phyloP scores from a whole-genome alignment of 2,888 invertebrate genomes.

The Dolichomitus sp. region DNA sequence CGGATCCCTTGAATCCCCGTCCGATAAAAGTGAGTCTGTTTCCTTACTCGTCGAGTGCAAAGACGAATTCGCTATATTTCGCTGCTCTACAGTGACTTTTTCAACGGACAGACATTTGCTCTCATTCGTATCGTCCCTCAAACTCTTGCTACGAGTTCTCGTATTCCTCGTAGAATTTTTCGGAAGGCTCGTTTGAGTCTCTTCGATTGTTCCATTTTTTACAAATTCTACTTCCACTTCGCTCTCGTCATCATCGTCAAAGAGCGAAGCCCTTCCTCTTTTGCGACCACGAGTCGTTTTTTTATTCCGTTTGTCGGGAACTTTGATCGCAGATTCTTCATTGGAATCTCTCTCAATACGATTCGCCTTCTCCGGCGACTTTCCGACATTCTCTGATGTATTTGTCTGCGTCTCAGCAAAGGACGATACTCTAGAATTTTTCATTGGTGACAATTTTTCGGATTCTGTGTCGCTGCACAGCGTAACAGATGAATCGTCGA shows the following conservation, averaged over 20 bases:
- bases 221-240: background rate
- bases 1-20: background rate
- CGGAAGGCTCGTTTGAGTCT: background rate
- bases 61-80: background rate
- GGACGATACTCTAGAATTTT: background rate
- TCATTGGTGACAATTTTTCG: background rate
- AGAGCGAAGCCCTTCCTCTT: background rate
- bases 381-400: background rate
- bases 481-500: background rate
- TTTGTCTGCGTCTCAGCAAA: background rate
- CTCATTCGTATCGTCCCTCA: constrained; percentile 9
- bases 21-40: background rate
- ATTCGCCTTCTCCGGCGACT: constrained; percentile 17
- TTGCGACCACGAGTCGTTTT: background rate
- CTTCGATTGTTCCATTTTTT: background rate
- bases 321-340: constrained; percentile 19
- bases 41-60: background rate
- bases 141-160: constrained; percentile 34
- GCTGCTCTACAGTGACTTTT: background rate
- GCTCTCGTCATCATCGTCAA: background rate
- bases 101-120: background rate
- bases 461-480: background rate
- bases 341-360: constrained; percentile 11
- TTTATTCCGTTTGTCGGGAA: constrained; percentile 7
- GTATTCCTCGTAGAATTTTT: background rate